Percentiles rank a stretch among this genome's conserved stretches.
These are phyloP conservation scores for Papilio machaon DNA, from an alignment of 1,140 invertebrate genomes.

Conservation along the genomic window DNA sequence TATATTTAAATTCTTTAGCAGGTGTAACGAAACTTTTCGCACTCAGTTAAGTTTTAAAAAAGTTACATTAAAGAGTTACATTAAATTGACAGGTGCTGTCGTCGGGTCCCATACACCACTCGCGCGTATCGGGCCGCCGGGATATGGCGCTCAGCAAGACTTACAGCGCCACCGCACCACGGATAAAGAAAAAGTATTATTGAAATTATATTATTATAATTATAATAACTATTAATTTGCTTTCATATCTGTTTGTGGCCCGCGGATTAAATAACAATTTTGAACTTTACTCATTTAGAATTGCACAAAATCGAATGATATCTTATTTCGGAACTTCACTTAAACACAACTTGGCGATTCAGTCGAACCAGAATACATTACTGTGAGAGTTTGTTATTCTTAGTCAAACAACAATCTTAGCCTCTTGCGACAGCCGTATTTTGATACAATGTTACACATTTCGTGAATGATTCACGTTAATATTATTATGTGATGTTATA, in stretches of 20 bases:
- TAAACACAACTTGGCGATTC: too few species aligned
- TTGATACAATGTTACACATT: constrained; percentile 1
- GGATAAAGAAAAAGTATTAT: constrained; percentile 91
- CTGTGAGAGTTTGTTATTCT: neutral
- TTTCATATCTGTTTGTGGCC: neutral
- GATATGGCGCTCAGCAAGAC: constrained; percentile 83
- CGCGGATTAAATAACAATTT: neutral
- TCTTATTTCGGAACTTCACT: too few species aligned
- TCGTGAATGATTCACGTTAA: neutral
- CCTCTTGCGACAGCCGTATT: neutral
- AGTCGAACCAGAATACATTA: too few species aligned
- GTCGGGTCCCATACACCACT: constrained; percentile 69
- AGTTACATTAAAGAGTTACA: too few species aligned
- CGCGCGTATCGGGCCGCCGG: constrained; percentile 85
- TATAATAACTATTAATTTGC: neutral
- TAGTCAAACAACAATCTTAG: constrained; percentile 8
- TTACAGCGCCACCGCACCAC: constrained; percentile 89
- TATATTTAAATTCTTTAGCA: neutral
- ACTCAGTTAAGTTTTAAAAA: neutral
- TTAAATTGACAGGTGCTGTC: constrained; percentile 64
- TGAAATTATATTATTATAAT: neutral
- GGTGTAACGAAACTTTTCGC: too few species aligned
- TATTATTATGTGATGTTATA: constrained; percentile 9
- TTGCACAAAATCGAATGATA: neutral
- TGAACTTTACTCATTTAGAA: neutral